Base-by-base conservation (phyloP, 2,797 vertebrate genomes). In the Chelonia mydas region DNA sequence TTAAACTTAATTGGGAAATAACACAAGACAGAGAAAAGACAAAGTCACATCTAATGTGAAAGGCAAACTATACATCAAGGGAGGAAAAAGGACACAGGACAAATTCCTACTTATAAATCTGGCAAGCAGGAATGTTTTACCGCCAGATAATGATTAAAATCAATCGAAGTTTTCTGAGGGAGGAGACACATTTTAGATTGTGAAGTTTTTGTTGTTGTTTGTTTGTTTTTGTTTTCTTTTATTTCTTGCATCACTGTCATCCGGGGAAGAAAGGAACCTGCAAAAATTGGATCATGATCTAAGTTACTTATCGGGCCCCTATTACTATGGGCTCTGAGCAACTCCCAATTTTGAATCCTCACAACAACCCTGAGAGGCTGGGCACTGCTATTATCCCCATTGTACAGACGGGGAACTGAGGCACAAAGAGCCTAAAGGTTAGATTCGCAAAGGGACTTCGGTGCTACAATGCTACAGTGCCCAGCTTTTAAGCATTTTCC, bases 21-120 rank as follows among this genome's bases (percentile, higher is more conserved):
- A 79, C 23, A 2, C 1, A 23, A 59, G 59, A 84, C 37, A 55
- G 33, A 0, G 1, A 95, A 84, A 89, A 92, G 37, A 25, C 79
- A 7, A 84, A 87, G 3, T 83, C 3, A 2, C 86, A 37, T 31
- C 59, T 10, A 31, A 23, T 33, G 87, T 45, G 81, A 93, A 76
- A 86, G 6, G 41, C n/a, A 65, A 51, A 27, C 21, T 80, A 27
- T 28, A 25, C n/a, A 83, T 47, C 81, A 76, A 17, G 23, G 41
- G 15, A 92, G 51, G 59, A 68, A 28, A 79, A 93, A 80, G 59
- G 90, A 86, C 45, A 54, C n/a, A 87, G 79, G 41, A 87, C 78
- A 87, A 86, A 84, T 86, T 37, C 41, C 3, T 89, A 33, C 94
- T 93, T 95, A 50, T 96, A 89, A 93, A 79, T 50, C 55, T 94